Evolutionary conservation across 2,113 vertebrate genomes (phyloP).

Genomic region (Protobothrops mucrosquamatus): DNA sequence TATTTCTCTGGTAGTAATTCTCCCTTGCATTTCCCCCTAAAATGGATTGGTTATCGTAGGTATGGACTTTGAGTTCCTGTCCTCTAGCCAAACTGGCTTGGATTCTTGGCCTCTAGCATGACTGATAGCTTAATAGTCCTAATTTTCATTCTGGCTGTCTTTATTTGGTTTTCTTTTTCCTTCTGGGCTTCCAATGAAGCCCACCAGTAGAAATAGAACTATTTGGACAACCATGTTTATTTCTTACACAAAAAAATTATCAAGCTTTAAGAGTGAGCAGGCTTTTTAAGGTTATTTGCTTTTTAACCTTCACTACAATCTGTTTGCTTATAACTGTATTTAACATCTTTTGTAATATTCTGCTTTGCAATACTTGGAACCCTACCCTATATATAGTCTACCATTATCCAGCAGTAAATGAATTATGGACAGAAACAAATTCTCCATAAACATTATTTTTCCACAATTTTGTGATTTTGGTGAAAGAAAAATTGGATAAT

Average conservation of each 20-base stretch:
- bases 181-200: not conserved
- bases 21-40: not conserved
- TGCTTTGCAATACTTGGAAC: not conserved
- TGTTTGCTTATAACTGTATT: not conserved
- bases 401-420: not conserved
- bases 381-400: not conserved
- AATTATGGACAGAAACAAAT: not conserved
- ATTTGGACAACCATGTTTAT: not conserved
- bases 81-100: not conserved
- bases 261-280: not conserved
- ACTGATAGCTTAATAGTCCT: not conserved
- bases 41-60: not conserved
- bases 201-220: not conserved
- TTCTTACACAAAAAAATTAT: not conserved
- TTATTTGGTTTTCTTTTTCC: not conserved
- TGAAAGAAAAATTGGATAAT: not conserved
- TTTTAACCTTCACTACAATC: not conserved
- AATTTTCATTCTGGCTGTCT: not conserved
- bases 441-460: not conserved
- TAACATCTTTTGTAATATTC: not conserved
- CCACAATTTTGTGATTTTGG: not conserved
- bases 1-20: not conserved
- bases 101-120: not conserved
- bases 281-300: not conserved
- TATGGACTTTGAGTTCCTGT: not conserved